Base-by-base conservation (phyloP, 2,888 invertebrate species). In the Anthrax anthrax region DNA sequence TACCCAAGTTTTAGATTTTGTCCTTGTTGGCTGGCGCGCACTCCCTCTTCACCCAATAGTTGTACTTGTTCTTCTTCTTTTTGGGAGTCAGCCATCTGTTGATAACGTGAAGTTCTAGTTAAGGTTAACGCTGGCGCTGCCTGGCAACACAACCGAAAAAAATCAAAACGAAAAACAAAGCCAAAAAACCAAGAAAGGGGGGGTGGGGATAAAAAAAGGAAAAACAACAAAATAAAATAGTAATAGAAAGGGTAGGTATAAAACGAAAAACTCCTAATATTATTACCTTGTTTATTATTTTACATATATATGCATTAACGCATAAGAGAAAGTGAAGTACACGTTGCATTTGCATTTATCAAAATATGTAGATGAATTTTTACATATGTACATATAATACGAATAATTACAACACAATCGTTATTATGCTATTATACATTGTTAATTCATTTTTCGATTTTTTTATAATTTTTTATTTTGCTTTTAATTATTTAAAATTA, bases 1-100 rank as follows among this genome's bases (percentile, higher is more conserved):
- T 89, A 95, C 95, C 95, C 95, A 74, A 95, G 80, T 76, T 94
- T 92, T 71, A 94, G 84, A 73, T 91, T 89, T 78, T 94, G 94
- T 74, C 92, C 92, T 43, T 56, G 56, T 56, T 67, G 68, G 55
- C 59, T 65, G 71, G 89, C 88, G 67, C 90, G 88, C 69, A 90
- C 83, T 65, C 85, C 89, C 75, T 95, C 95, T 74, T 95, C 95
- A 71, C 92, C 92, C 69, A 96, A 82, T 67, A 96, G 81, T 61
- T 91, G 91, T 65, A 91, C 87, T 73, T 90, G 91, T 72, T 95
- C 89, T 76, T 94, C 88, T 74, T 94, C 92, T 65, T 88, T 83
- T 70, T 86, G 84, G 68, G 91, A 89, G 74, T 95, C 95, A 73
- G 92, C 91, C 89, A 94, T 91, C 87, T 92, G 91, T 75, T 62